These are phyloP conservation scores for Cololabis saira DNA, from an alignment of 2,113 vertebrate species.

Conservation along the genomic window DNA sequence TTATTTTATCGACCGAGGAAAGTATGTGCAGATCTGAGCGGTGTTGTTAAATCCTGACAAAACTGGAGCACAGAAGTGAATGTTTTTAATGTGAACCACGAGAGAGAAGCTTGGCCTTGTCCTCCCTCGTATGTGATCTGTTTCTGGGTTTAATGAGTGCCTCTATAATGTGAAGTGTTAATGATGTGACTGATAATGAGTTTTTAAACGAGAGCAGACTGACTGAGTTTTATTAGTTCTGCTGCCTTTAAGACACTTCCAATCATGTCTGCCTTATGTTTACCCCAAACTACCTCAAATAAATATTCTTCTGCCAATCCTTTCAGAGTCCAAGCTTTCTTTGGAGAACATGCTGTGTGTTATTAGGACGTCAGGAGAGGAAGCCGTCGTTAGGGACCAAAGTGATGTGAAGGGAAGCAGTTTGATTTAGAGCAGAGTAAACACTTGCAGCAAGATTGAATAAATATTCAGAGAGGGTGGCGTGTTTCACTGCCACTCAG, in stretches of 20 bases:
- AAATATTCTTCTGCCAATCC: conserved; percentile 57
- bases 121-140: neutral
- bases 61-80: no score
- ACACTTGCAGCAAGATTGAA: no score
- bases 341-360: neutral
- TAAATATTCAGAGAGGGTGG: no score
- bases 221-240: conserved; percentile 77
- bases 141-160: neutral
- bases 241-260: conserved; percentile 50
- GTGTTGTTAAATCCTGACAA: neutral
- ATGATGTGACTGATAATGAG: conserved; percentile 3
- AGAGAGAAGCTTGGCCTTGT: no score
- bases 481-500: no score
- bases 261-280: conserved; percentile 59
- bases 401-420: no score
- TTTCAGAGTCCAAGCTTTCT: neutral
- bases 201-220: conserved; percentile 46
- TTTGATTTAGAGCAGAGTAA: no score
- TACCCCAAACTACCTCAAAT: conserved; percentile 81
- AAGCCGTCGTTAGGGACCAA: no score
- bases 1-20: no score
- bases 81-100: no score
- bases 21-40: neutral
- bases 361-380: no score
- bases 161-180: neutral